Conservation (phyloP, 2,888 invertebrate genomes). For the Pterostichus niger region DNA sequence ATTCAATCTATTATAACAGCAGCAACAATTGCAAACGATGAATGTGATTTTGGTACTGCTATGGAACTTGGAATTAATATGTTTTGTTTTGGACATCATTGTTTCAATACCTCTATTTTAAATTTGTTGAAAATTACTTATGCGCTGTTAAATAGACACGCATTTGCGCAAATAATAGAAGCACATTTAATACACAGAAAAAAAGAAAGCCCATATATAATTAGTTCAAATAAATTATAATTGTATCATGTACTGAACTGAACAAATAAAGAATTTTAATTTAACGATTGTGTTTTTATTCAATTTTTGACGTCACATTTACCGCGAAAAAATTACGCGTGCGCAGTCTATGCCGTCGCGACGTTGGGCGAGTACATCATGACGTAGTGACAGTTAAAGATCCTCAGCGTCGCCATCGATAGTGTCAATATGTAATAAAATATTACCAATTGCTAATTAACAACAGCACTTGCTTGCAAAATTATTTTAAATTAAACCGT, state of each 20-base stretch:
- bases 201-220: slow-evolving; percentile 75
- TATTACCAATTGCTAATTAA: slow-evolving; percentile 14
- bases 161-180: slow-evolving; percentile 86
- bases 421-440: slow-evolving; percentile 42
- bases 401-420: slow-evolving; percentile 55
- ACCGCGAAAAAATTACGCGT: slow-evolving; percentile 46
- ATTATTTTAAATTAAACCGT: neutral
- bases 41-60: slow-evolving; percentile 96
- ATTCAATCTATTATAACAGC: slow-evolving; percentile 90
- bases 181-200: slow-evolving; percentile 87
- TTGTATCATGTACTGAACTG: slow-evolving; percentile 16
- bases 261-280: slow-evolving; percentile 17
- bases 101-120: slow-evolving; percentile 83
- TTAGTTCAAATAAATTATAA: slow-evolving; percentile 7
- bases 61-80: slow-evolving; percentile 93
- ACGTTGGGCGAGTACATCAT: slow-evolving; percentile 53
- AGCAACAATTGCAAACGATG: slow-evolving; percentile 94
- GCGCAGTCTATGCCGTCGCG: slow-evolving; percentile 41
- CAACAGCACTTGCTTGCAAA: neutral
- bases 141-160: slow-evolving; percentile 84
- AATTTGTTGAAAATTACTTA: slow-evolving; percentile 88
- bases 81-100: slow-evolving; percentile 86
- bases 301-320: slow-evolving; percentile 41
- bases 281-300: slow-evolving; percentile 38
- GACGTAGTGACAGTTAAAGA: slow-evolving; percentile 59